phyloP scores from a whole-genome alignment of 2,797 vertebrate genomes.

The Crypturellus tataupa region DNA sequence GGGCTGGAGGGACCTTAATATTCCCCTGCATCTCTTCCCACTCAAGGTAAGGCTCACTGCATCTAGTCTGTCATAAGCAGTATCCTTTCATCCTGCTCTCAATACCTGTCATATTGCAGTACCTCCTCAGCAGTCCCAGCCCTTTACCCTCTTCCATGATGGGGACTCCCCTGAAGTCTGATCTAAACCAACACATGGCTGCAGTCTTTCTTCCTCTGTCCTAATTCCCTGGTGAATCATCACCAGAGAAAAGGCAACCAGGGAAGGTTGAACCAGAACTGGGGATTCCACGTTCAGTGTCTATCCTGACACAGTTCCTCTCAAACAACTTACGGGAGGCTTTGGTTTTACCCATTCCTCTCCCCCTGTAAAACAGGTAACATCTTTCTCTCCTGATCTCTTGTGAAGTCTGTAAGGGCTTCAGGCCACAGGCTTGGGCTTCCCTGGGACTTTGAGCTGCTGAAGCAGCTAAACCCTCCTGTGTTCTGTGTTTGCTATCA shows the following conservation, averaged over 20 bases:
- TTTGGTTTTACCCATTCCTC: neutral
- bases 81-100: neutral
- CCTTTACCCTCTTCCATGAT: neutral
- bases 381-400: neutral
- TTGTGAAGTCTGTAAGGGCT: neutral
- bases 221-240: neutral
- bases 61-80: neutral
- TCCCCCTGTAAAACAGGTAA: neutral
- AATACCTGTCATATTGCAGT: neutral
- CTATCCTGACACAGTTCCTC: neutral
- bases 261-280: neutral
- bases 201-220: neutral
- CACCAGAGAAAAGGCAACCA: neutral
- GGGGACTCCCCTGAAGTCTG: neutral
- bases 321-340: neutral
- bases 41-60: neutral
- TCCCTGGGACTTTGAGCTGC: neutral
- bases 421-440: neutral
- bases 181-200: neutral
- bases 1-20: constrained; percentile 41
- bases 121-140: neutral
- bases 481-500: neutral
- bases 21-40: neutral
- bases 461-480: neutral
- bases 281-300: neutral